Evolutionary conservation across 2,797 vertebrate genomes (phyloP).

Genomic region (Phyllotis vaccarum): DNA sequence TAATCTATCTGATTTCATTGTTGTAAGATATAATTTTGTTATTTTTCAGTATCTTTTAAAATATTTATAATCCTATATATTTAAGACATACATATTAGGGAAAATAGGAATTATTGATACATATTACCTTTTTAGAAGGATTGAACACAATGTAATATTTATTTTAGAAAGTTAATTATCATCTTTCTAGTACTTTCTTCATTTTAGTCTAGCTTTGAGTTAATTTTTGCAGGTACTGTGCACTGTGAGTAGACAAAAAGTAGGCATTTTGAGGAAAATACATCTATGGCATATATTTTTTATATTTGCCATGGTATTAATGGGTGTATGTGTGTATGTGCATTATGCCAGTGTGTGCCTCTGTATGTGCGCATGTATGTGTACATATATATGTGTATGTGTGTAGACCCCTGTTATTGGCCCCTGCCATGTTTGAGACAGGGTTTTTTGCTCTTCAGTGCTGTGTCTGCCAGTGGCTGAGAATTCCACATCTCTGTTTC

Average conservation of each 20-base stretch:
- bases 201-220: conserved; percentile 26
- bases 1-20: conserved; percentile 21
- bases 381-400: too few species aligned
- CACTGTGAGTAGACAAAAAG: not conserved
- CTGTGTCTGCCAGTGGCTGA: not conserved
- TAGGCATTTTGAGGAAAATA: not conserved
- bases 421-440: not conserved
- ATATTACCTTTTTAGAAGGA: not conserved
- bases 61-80: conserved; percentile 34
- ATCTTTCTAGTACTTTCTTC: conserved; percentile 43
- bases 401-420: not conserved
- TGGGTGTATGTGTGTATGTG: not conserved
- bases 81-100: conserved; percentile 25
- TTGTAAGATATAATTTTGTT: conserved; percentile 25
- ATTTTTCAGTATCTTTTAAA: conserved; percentile 39
- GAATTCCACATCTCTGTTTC: not conserved
- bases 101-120: conserved; percentile 28
- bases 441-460: not conserved
- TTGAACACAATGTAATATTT: conserved; percentile 29
- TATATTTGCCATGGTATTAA: not conserved
- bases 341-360: too few species aligned
- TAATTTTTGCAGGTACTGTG: conserved; percentile 1
- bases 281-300: not conserved
- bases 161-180: conserved; percentile 12
- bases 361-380: not conserved